Percentiles rank a stretch among this genome's conserved stretches.
phyloP scores from a whole-genome alignment of 1,140 invertebrate genomes.

The Ganaspis sp. region DNA sequence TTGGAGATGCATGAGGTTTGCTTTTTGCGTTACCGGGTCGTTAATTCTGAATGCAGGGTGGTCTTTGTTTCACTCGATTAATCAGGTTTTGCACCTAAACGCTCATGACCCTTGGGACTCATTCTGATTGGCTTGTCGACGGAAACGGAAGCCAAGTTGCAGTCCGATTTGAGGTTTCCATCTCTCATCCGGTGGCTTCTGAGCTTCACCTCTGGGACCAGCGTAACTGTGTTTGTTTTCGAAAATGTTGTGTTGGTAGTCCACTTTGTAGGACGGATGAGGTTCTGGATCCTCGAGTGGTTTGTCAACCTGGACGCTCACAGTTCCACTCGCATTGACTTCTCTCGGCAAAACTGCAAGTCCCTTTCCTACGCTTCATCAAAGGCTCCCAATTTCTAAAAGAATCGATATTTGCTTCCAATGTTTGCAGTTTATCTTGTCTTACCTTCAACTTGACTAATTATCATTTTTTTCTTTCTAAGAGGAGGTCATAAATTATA shows the following conservation, averaged over 20 bases:
- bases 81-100: constrained; percentile 16
- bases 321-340: neutral
- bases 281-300: constrained; percentile 5
- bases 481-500: neutral
- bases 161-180: constrained; percentile 23
- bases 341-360: neutral
- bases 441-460: too few relatives aligned
- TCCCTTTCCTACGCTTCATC: neutral
- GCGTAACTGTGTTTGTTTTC: constrained; percentile 22
- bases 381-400: neutral
- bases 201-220: constrained; percentile 8
- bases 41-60: neutral
- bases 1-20: neutral
- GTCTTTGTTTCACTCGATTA: constrained; percentile 9
- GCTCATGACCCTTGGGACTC: constrained; percentile 2
- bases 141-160: constrained; percentile 18
- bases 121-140: constrained; percentile 16
- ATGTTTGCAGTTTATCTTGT: neutral
- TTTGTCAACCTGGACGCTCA: constrained; percentile 28
- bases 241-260: constrained; percentile 23
- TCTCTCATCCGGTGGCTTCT: constrained; percentile 25
- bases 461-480: neutral
- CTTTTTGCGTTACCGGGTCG: neutral
- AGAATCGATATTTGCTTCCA: neutral
- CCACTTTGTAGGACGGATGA: neutral